These are phyloP conservation scores for Eupithecia abbreviata DNA, from an alignment of 2,888 invertebrate species.

Conservation along the genomic window DNA sequence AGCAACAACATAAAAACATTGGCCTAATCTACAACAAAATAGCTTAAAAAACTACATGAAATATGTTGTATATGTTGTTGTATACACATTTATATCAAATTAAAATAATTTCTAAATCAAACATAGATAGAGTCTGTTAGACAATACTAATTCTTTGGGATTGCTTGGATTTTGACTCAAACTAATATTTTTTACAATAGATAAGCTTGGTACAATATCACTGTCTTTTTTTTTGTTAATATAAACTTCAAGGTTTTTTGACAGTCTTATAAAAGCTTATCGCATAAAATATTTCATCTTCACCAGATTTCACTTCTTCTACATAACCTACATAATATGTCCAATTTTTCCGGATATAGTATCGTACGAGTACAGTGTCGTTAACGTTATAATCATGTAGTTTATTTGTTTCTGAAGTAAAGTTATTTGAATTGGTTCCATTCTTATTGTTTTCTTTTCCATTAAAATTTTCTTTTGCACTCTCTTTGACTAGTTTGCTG, in stretches of 20 bases:
- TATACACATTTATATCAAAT: too few species aligned
- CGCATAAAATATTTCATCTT: slow-evolving; percentile 30
- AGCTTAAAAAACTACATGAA: too few species aligned
- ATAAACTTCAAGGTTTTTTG: slow-evolving; percentile 28
- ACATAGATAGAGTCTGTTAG: slow-evolving; percentile 19
- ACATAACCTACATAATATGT: slow-evolving; percentile 30
- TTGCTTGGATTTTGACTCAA: slow-evolving; percentile 27
- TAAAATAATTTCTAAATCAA: slow-evolving; percentile 7
- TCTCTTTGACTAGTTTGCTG: slow-evolving; percentile 6
- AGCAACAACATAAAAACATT: too few species aligned
- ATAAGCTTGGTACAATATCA: slow-evolving; percentile 24
- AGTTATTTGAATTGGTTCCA: slow-evolving; percentile 11
- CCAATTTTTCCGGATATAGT: slow-evolving; percentile 28
- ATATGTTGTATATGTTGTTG: too few species aligned
- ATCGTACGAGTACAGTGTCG: slow-evolving; percentile 32
- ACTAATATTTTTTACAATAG: slow-evolving; percentile 24
- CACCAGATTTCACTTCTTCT: slow-evolving; percentile 31
- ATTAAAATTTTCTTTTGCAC: slow-evolving; percentile 17
- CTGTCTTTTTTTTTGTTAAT: slow-evolving; percentile 22
- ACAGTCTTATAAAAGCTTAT: slow-evolving; percentile 30
- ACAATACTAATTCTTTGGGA: slow-evolving; percentile 25
- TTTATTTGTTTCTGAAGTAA: slow-evolving; percentile 17
- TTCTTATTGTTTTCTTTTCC: slow-evolving; percentile 13
- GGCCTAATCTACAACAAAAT: too few species aligned
- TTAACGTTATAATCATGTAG: slow-evolving; percentile 21